Evolutionary conservation across 2,113 vertebrate genomes (phyloP), one percentile per base, ranked within the genome.

Genomic region (Oncorhynchus mykiss): DNA sequence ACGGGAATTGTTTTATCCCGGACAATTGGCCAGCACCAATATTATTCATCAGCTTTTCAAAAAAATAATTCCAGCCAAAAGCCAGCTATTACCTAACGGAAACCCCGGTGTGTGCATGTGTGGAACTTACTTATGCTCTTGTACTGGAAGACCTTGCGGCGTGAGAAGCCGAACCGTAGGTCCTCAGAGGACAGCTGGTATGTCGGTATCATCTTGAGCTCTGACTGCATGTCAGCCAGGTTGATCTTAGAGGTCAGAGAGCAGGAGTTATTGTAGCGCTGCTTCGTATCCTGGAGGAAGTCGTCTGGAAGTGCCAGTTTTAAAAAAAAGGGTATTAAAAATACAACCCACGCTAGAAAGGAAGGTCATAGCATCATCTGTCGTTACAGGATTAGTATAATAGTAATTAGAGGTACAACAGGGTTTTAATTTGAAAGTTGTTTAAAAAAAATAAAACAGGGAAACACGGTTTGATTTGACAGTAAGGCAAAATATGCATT

Each of bases 211-310:
- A 99, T 93, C 76, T 95, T 96, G 91, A 99, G 96, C 90, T 99
- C 98, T 0, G 91, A 98, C 93, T 99, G 98, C 98, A 99, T 99
- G 87, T 99, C 97, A 80, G 95, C 92, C 84, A 99, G 95, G 91
- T 96, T 99, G 91, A 98, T 96, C 91, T 95, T 97, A 66, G 97
- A 98, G 74, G 97, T 96, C 76, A 99, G 94, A 59, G 98, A 99
- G 48, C 97, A 96, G 4, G 98, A 97, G 88, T 95, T 98, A 92
- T 99, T 99, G 79, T 97, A 99, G 80, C 97, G 96, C 87, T 98
- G 97, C 84, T 98, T 99, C 87, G 97, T 98, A 90, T 96, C 98
- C 93, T 99, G 97, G 91, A 99, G 99, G 91, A 99, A 97, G 87
- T 95, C 96, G 94, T 99, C 97, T 94, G 88, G 78, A 2, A 73